These are phyloP conservation scores for Siniperca undulata DNA, from an alignment of 2,797 vertebrate species.

Conservation along the genomic window DNA sequence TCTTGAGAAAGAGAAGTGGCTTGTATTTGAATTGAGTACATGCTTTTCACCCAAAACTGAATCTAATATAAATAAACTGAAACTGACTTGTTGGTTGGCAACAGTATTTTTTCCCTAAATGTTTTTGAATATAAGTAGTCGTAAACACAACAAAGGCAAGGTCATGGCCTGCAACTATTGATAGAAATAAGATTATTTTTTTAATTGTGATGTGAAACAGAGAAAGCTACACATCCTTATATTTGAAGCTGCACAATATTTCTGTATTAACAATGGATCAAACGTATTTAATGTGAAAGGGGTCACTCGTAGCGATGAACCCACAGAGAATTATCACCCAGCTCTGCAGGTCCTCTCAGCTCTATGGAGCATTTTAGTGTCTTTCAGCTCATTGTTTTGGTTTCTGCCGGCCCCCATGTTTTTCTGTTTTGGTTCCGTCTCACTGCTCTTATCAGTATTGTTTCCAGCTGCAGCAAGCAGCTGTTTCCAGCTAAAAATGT, in stretches of 20 bases:
- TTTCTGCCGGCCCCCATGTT: too few relatives aligned
- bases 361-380: not conserved
- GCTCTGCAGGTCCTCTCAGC: not conserved
- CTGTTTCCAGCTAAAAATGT: not conserved
- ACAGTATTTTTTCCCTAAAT: not conserved
- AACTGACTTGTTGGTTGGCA: not conserved
- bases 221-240: not conserved
- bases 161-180: not conserved
- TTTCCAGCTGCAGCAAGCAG: too few relatives aligned
- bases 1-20: constrained; percentile 5
- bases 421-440: not conserved
- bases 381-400: not conserved
- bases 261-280: not conserved
- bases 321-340: not conserved
- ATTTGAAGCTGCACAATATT: not conserved
- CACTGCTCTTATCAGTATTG: too few relatives aligned
- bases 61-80: not conserved
- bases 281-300: not conserved
- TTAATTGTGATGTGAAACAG: not conserved
- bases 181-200: not conserved
- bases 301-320: not conserved
- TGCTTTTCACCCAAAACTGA: not conserved
- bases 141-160: not conserved
- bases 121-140: not conserved
- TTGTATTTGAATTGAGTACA: not conserved